Percentiles rank a stretch among this genome's conserved stretches.
These are phyloP conservation scores for Falco biarmicus DNA, from an alignment of 2,797 vertebrate species.

Conservation along the genomic window DNA sequence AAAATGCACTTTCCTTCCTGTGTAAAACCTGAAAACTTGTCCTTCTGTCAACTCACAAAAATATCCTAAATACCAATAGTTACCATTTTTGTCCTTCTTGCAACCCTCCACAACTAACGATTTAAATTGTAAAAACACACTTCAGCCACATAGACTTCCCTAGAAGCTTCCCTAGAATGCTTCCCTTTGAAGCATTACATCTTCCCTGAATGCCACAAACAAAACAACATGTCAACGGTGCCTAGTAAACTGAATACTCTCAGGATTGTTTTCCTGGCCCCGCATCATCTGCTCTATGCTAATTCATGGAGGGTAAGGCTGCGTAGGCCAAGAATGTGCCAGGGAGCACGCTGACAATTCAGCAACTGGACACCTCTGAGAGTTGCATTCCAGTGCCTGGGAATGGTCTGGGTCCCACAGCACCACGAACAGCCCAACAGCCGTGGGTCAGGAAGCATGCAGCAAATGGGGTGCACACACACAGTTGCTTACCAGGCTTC, in stretches of 20 bases:
- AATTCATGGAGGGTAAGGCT: background rate
- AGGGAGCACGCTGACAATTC: background rate
- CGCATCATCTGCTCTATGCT: background rate
- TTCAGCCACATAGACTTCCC: background rate
- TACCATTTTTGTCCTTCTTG: background rate
- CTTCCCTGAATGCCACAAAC: background rate
- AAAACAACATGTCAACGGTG: background rate
- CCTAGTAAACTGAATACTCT: background rate
- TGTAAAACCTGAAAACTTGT: background rate
- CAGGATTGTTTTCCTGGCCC: background rate
- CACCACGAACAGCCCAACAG: rapidly evolving
- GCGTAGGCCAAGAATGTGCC: conserved; percentile 3
- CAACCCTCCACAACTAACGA: background rate
- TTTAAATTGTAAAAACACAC: background rate
- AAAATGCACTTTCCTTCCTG: background rate
- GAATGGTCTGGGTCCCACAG: background rate
- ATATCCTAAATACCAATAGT: background rate
- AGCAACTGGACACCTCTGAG: background rate
- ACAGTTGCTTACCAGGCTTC: background rate
- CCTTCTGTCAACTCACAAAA: background rate
- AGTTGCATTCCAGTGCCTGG: background rate
- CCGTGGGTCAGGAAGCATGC: rapidly evolving
- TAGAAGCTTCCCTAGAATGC: background rate
- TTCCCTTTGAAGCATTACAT: background rate
- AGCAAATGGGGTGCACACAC: background rate